Percentiles rank a stretch among this genome's conserved stretches.
phyloP scores from a whole-genome alignment of 2,888 invertebrate genomes.

The Melanchra persicariae region DNA sequence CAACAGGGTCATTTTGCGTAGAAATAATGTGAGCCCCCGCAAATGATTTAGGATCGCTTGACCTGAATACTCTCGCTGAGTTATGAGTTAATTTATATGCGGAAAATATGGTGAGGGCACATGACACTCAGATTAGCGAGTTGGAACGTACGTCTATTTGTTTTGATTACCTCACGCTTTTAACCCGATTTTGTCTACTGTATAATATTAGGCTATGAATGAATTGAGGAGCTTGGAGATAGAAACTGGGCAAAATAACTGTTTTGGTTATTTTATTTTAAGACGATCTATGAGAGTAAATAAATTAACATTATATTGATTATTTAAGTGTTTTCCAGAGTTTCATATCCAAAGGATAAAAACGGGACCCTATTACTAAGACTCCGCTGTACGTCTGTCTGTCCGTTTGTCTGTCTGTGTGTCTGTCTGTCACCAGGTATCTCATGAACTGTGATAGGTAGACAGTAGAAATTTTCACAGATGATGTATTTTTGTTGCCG shows the following conservation, averaged over 20 bases:
- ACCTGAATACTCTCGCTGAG: slow-evolving; percentile 78
- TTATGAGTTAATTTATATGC: slow-evolving; percentile 82
- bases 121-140: slow-evolving; percentile 66
- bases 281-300: too few relatives aligned
- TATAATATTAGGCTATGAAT: slow-evolving; percentile 17
- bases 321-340: too few relatives aligned
- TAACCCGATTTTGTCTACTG: slow-evolving; percentile 34
- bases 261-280: background rate
- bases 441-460: too few relatives aligned
- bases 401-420: too few relatives aligned
- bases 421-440: too few relatives aligned
- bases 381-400: too few relatives aligned
- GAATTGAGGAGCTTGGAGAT: background rate
- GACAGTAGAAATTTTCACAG: too few relatives aligned
- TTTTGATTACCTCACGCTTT: slow-evolving; percentile 62
- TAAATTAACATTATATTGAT: too few relatives aligned
- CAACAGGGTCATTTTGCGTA: slow-evolving; percentile 62
- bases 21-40: slow-evolving; percentile 65
- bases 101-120: slow-evolving; percentile 74
- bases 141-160: slow-evolving; percentile 47
- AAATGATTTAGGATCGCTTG: slow-evolving; percentile 79
- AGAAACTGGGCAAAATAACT: background rate
- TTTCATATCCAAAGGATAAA: too few relatives aligned
- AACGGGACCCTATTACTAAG: too few relatives aligned
- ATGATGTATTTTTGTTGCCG: too few relatives aligned